Conservation (phyloP, 1,140 invertebrate genomes). For the Temnothorax nylanderi region DNA sequence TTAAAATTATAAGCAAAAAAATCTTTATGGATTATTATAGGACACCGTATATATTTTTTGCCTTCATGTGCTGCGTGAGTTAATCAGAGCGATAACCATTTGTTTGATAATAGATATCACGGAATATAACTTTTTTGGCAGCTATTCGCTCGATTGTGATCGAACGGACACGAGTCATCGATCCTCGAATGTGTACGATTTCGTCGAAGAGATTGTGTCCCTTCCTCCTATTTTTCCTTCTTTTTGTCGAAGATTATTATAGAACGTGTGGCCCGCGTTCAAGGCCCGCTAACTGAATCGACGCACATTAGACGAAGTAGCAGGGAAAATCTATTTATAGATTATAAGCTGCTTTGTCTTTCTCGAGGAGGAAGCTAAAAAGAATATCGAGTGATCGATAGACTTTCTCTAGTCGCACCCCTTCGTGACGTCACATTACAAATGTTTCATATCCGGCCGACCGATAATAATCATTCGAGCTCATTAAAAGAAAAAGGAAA, state of each 20-base stretch:
- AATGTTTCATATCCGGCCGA: not conserved
- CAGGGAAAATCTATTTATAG: constrained; percentile 36
- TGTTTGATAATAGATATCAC: not conserved
- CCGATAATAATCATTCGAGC: not conserved
- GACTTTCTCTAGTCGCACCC: not conserved
- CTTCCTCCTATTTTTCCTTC: not conserved
- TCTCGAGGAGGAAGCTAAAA: not conserved
- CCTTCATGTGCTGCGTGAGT: not conserved
- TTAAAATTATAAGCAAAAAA: not conserved
- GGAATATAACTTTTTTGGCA: not conserved
- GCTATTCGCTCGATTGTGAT: not conserved
- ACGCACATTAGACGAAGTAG: constrained; percentile 1
- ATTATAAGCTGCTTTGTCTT: constrained; percentile 9
- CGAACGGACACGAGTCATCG: not conserved
- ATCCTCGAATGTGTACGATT: not conserved
- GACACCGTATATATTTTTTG: not conserved
- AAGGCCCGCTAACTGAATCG: constrained; percentile 33
- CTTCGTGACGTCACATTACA: not conserved
- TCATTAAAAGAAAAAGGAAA: not conserved
- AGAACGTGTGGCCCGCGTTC: not conserved
- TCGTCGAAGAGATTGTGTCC: not conserved
- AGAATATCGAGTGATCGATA: constrained; percentile 10
- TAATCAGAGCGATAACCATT: not conserved
- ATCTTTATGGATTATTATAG: not conserved
- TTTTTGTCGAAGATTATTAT: constrained; percentile 36